Base-by-base conservation (phyloP, 2,888 invertebrate genomes). In the Rotaria sp. region DNA sequence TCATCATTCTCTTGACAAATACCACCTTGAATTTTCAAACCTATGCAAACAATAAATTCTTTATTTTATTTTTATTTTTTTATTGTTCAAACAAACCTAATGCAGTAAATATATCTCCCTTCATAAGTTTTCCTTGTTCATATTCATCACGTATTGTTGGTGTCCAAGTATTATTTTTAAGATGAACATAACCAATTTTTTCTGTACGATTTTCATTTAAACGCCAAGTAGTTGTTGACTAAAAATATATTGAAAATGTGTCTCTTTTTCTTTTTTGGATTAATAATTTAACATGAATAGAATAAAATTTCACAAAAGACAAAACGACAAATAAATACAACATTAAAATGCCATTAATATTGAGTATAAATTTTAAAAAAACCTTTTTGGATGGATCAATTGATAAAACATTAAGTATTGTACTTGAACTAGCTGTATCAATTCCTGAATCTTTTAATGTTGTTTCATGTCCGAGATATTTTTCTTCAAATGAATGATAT, bases 391-490 rank as follows among this genome's bases (percentile, higher is more conserved):
- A 38, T 35, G 67, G 35, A 67, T 67, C 67, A 8, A 18, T 67
- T 35, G 67, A 67, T 67, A 67, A 35, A 38, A 8, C 35, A 67
- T 80, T 80, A 11, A 45, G 26, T 80, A 80, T 80, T 45, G 80
- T 80, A 45, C 80, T 80, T n/a, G 80, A 80, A 80, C 80, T 80
- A 26, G 80, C 80, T 15, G 80, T 80, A 45, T 80, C 80, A n/a
- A 80, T 45, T 26, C 80, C 80, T 45, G 80, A 80, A 80, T 80
- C 80, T 80, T 80, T 80, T 26, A 45, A 80, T 45, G 80, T 45
- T 80, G 2, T 45, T 45, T 80, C 80, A 45, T 26, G n/a, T 26
- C n/a, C 45, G 13, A 26, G 11, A 80, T 80, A 45, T 80, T 80
- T 80, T 1, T 80, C 80, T 80, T 80, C 80, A 13, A 80, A n/a